These are phyloP conservation scores for Dendrolimus pini DNA, from an alignment of 2,888 invertebrate genomes.

Conservation along the genomic window DNA sequence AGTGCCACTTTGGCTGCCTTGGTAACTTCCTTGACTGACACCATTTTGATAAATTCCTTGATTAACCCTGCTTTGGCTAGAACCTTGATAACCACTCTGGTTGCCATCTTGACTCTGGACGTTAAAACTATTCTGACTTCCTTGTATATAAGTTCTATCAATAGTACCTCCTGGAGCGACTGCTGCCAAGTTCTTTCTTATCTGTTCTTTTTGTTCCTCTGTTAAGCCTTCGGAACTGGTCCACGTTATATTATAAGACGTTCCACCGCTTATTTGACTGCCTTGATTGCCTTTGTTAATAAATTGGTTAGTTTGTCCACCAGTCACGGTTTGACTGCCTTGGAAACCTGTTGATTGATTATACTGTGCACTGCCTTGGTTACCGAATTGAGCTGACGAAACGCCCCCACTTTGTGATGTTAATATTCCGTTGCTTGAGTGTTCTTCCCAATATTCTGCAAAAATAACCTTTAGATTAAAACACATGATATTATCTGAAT, in stretches of 20 bases:
- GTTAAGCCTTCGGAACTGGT: slow-evolving; percentile 36
- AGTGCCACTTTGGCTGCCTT: background rate
- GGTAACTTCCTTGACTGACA: slow-evolving; percentile 19
- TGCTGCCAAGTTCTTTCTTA: slow-evolving; percentile 37
- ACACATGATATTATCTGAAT: background rate
- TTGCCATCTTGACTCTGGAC: slow-evolving; percentile 11
- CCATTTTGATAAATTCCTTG: slow-evolving; percentile 28
- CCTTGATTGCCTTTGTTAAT: slow-evolving; percentile 18
- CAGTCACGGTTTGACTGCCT: slow-evolving; percentile 11
- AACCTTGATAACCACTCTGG: slow-evolving; percentile 3
- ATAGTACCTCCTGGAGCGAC: slow-evolving; percentile 20
- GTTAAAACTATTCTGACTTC: slow-evolving; percentile 16
- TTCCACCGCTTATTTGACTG: slow-evolving; percentile 5
- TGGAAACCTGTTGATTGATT: slow-evolving; percentile 17
- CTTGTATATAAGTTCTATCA: slow-evolving; percentile 7
- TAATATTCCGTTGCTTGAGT: slow-evolving; percentile 18
- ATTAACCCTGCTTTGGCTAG: slow-evolving; percentile 21
- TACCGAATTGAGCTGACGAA: slow-evolving; percentile 13
- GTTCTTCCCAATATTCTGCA: slow-evolving; percentile 26
- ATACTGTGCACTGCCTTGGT: slow-evolving; percentile 23
- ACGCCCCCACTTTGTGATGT: slow-evolving; percentile 16
- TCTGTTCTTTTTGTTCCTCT: slow-evolving; percentile 45
- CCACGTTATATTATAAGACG: slow-evolving; percentile 39
- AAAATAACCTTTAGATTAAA: slow-evolving; percentile 4
- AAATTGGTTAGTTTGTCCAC: slow-evolving; percentile 16